These are phyloP conservation scores for Saiga tatarica DNA, from an alignment of 2,113 vertebrate genomes.

Conservation along the genomic window DNA sequence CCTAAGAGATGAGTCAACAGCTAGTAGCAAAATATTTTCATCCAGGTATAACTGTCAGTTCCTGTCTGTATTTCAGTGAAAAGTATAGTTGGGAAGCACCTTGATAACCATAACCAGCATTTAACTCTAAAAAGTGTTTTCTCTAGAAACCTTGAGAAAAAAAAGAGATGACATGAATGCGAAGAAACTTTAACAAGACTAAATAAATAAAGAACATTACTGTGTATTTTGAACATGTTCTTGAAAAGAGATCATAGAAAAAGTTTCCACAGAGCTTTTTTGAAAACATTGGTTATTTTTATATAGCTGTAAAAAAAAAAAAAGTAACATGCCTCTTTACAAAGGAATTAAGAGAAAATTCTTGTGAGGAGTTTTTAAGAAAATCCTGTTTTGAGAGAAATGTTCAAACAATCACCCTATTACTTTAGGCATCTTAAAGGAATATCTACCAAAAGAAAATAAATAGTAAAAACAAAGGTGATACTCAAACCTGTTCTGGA, in stretches of 20 bases:
- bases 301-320: neutral
- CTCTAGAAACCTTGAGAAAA: conserved; percentile 25
- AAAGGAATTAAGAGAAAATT: conserved; percentile 47
- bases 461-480: neutral
- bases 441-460: neutral
- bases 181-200: conserved; percentile 49
- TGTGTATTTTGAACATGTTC: conserved; percentile 57
- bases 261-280: conserved; percentile 48
- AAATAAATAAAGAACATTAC: conserved; percentile 52
- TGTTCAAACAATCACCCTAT: neutral
- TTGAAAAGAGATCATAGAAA: conserved; percentile 58
- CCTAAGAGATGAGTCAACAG: neutral
- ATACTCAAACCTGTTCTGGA: neutral
- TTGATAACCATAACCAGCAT: neutral
- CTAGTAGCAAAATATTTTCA: conserved; percentile 13
- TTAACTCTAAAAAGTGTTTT: conserved; percentile 36
- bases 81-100: neutral
- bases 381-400: conserved; percentile 35
- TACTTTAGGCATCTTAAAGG: conserved; percentile 15
- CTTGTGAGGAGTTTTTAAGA: conserved; percentile 7
- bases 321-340: conserved; percentile 4
- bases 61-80: neutral
- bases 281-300: conserved; percentile 67
- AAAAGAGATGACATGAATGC: conserved; percentile 23
- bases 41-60: neutral